Conservation (phyloP, 92 coral and sea anemone genomes). For the Palythoa grandiflora region DNA sequence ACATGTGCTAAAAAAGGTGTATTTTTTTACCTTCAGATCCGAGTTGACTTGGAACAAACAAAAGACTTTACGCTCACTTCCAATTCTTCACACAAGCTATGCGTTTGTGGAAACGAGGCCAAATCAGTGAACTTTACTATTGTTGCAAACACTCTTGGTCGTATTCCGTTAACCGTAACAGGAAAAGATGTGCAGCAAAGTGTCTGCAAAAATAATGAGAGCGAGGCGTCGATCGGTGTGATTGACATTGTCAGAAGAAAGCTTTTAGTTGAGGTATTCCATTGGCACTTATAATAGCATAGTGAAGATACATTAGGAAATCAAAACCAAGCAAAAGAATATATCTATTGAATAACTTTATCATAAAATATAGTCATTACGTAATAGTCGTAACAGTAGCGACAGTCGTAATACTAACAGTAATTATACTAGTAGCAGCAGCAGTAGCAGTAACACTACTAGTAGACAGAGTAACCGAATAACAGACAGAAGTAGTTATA, state of each 20-base stretch:
- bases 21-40: slow-evolving; percentile 60
- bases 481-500: no score
- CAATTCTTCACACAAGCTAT: slow-evolving; percentile 59
- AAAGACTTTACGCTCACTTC: slow-evolving; percentile 71
- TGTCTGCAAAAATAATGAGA: slow-evolving; percentile 55
- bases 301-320: neutral
- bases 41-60: slow-evolving; percentile 64
- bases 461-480: neutral
- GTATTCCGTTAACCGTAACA: slow-evolving; percentile 80
- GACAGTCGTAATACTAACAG: neutral
- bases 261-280: slow-evolving; percentile 85
- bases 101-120: slow-evolving; percentile 94
- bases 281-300: neutral
- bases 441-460: neutral
- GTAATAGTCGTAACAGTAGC: neutral
- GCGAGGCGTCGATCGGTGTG: slow-evolving; percentile 74
- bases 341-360: no score
- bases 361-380: no score
- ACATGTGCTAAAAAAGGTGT: no score
- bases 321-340: neutral
- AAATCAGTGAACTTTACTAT: slow-evolving; percentile 84
- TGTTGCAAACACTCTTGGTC: slow-evolving; percentile 80
- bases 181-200: slow-evolving; percentile 73
- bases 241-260: slow-evolving; percentile 83
- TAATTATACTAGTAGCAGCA: neutral